Conservation (phyloP, 1,140 invertebrate genomes). For the Littorina saxatilis region DNA sequence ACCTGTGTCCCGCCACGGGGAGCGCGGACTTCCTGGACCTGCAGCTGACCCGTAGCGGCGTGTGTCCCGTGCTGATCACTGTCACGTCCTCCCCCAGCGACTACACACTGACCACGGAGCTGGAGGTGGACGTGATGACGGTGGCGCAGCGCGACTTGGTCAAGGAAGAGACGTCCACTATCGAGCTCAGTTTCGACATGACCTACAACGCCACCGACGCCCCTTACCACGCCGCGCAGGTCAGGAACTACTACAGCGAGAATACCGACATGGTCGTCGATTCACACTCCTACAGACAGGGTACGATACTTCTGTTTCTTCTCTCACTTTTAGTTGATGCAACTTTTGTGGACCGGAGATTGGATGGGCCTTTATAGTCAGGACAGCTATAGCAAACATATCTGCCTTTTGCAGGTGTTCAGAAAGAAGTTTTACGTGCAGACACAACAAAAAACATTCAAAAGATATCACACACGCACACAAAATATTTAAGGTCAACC, state of each 20-base stretch:
- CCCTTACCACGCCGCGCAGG: background rate
- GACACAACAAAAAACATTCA: too few relatives aligned
- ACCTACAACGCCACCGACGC: conserved; percentile 41
- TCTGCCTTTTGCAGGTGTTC: too few relatives aligned
- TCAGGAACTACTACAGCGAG: conserved; percentile 35
- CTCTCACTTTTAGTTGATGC: background rate
- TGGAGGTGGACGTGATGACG: conserved; percentile 36
- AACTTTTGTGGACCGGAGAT: too few relatives aligned
- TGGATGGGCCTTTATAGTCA: too few relatives aligned
- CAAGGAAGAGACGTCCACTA: conserved; percentile 22
- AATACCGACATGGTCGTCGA: conserved; percentile 16
- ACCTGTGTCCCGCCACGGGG: conserved; percentile 19
- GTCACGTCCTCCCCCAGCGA: conserved; percentile 47
- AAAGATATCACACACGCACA: too few relatives aligned
- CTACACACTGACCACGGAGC: conserved; percentile 45
- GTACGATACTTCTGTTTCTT: background rate
- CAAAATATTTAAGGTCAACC: too few relatives aligned
- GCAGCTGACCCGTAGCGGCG: conserved; percentile 43
- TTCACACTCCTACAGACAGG: background rate
- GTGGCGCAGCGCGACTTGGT: conserved; percentile 25
- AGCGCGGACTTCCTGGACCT: conserved; percentile 46
- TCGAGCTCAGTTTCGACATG: conserved; percentile 52
- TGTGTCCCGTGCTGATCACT: conserved; percentile 48
- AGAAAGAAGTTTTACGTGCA: background rate
- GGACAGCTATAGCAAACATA: too few relatives aligned